Evolutionary conservation across 2,113 vertebrate genomes (phyloP).

Genomic region (Monopterus albus): DNA sequence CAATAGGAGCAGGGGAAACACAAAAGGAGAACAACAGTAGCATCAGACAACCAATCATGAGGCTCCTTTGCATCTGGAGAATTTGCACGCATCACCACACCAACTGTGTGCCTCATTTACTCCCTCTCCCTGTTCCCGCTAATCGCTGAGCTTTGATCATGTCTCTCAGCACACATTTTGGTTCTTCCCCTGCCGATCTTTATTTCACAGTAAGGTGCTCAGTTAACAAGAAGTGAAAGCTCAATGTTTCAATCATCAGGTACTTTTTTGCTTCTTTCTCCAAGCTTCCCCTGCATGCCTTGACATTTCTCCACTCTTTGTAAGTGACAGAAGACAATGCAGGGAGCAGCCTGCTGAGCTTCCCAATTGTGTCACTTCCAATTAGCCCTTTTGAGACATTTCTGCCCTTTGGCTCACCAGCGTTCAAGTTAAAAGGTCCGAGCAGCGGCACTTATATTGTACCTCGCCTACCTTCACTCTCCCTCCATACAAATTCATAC

Average conservation of each 20-base stretch:
- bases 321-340: conserved; percentile 53
- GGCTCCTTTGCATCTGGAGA: conserved; percentile 31
- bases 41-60: conserved; percentile 37
- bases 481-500: conserved; percentile 39
- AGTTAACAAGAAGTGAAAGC: conserved; percentile 36
- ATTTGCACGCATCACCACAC: conserved; percentile 4
- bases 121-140: conserved; percentile 26
- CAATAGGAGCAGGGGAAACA: conserved; percentile 48
- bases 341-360: conserved; percentile 45
- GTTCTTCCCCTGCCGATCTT: conserved; percentile 20
- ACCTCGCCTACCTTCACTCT: conserved; percentile 9
- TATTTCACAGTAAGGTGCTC: conserved; percentile 20
- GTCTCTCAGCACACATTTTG: conserved; percentile 25
- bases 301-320: conserved; percentile 34
- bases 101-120: conserved; percentile 20
- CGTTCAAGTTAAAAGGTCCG: conserved; percentile 54
- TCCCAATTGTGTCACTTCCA: conserved; percentile 70
- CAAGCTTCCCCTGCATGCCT: conserved; percentile 3
- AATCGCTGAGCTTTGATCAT: conserved; percentile 57
- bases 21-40: conserved; percentile 44
- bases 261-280: conserved; percentile 13
- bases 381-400: conserved; percentile 68
- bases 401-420: conserved; percentile 62
- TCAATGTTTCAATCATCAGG: conserved; percentile 51
- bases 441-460: conserved; percentile 37